Base-by-base conservation (phyloP, 2,113 vertebrate genomes). In the Sinocyclocheilus anophthalmus region DNA sequence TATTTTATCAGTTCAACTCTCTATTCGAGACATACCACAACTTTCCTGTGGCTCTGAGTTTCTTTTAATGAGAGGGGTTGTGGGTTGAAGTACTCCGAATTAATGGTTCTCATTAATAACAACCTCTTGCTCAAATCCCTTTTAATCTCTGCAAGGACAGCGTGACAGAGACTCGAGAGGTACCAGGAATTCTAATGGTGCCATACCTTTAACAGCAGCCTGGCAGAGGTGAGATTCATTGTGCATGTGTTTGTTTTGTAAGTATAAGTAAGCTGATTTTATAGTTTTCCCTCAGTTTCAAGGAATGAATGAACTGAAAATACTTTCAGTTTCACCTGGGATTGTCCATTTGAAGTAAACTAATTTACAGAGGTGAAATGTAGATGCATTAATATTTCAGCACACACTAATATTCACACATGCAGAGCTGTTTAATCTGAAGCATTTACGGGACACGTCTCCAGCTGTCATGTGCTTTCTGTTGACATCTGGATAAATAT, bases 61-160 rank as follows among this genome's bases (percentile, higher is more conserved):
- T 53, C 61, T 61, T 86, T 80, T 39, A 69, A 55, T 85, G 57
- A 48, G 24, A 83, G 50, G 53, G 67, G 50, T 30, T 75, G 72
- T 73, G 78, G 69, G 77, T 75, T 79, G 79, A 45, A 73, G 59
- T 81, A 84, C 70, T 76, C 81, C 61, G 26, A 69, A 70, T 80
- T 88, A 88, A 90, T 88, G 85, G 76, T 50, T 70, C 53, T 72
- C 88, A 88, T 91, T 86, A 89, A 90, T 90, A 89, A 89, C 82
- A 59, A 61, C 76, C 70, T 79, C 65, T 87, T 76, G 85, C 73
- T 89, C 89, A 85, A 90, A 88, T 87, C 85, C 78, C 84, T 88
- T 89, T 91, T 88, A 89, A 91, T 91, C 88, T 91, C 84, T 83
- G 73, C 53, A 79, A 81, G 61, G 88, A 81, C 82, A n/a, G 18